Evolutionary conservation across 2,113 vertebrate genomes (phyloP).

Genomic region (Origma solitaria): DNA sequence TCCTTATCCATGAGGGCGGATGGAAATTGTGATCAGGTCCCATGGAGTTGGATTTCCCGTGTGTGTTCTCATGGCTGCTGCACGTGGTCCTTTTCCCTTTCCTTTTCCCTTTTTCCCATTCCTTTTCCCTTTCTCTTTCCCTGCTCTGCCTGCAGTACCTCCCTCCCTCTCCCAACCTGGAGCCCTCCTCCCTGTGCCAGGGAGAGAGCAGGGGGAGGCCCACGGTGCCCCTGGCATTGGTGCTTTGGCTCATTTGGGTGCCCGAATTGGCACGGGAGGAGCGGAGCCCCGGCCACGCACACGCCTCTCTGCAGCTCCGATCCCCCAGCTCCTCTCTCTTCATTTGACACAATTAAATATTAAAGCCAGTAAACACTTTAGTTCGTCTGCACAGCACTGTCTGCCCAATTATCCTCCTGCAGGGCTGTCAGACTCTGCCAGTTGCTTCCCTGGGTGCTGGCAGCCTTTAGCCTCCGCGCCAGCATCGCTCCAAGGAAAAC

Average conservation of each 20-base stretch:
- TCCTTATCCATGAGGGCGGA: accelerated
- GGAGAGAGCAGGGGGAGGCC: background rate
- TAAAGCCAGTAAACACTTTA: conserved; percentile 66
- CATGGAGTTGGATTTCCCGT: accelerated
- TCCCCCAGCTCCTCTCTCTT: conserved; percentile 34
- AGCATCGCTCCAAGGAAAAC: accelerated
- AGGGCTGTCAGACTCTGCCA: background rate
- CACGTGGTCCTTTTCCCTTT: background rate
- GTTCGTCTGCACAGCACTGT: conserved; percentile 23
- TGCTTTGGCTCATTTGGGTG: background rate
- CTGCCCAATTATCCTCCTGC: conserved; percentile 54
- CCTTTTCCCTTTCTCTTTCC: background rate
- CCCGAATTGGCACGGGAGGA: background rate
- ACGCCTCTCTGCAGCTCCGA: background rate
- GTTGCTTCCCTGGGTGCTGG: conserved; percentile 18
- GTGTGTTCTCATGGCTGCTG: accelerated
- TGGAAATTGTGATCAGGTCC: background rate
- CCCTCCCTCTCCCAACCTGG: background rate
- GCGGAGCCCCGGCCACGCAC: background rate
- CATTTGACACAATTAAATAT: conserved; percentile 69
- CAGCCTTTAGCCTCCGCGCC: background rate
- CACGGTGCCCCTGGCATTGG: background rate
- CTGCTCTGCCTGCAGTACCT: background rate
- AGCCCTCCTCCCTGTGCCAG: background rate
- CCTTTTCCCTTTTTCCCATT: no score